Base-by-base conservation (phyloP, 1,140 invertebrate species). In the Drosophila sp. region DNA sequence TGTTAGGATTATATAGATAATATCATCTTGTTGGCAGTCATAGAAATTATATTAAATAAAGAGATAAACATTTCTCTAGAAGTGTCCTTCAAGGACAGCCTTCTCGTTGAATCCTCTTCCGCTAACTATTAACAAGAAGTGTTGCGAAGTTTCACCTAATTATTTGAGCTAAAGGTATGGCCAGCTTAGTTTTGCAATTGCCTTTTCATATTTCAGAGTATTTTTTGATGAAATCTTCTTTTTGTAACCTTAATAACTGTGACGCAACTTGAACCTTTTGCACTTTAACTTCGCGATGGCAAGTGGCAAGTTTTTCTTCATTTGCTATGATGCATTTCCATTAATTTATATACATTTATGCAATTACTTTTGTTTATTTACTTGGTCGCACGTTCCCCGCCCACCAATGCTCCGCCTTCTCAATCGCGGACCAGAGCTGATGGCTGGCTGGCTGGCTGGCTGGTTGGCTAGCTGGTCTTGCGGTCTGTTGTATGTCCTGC, bases 331-430 rank as follows among this genome's bases (percentile, higher is more conserved):
- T 82, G 83, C 79, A 79, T 86, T 86, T 82, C 83, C 82, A 86
- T 86, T 87, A 87, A 87, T 86, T 87, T 67, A 87, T 89, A 87
- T 86, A 89, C 83, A 86, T 86, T 86, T 89, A 86, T 89, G 83
- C 83, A 87, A 86, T 86, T 86, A 89, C 79, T 86, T 87, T 86
- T 86, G 83, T 86, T 86, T 86, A 86, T 86, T 86, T 80, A 86
- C 83, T 87, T 76, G 82, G 65, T 75, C 81, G 68, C 47, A 29
- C 56, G 55, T n/a, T 30, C 7, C 4, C 7, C 1, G 4, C n/a
- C n/a, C n/a, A 4, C 7, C 17, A 30, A 30, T 66, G 29, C 44
- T 29, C 6, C 54, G 33, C 62, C 44, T 11, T 29, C 23, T n/a
- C 44, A 50, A 50, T 50, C 8, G 44, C 23, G 23, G 44, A 27